Base-by-base conservation (phyloP, 2,888 invertebrate genomes). In the Cylindroiulus punctatus region DNA sequence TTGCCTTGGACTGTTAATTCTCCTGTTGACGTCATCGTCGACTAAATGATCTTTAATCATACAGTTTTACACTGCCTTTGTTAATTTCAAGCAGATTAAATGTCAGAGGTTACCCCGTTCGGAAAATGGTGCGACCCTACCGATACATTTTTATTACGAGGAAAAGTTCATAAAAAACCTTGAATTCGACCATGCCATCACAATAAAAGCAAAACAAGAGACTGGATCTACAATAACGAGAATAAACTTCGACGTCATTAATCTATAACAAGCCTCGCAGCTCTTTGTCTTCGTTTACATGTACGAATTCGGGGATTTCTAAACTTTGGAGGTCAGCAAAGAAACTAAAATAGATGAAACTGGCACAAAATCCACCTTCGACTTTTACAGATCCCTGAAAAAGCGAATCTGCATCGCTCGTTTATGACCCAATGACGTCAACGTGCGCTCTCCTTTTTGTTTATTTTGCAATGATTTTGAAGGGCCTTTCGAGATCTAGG, bases 381-480 rank as follows among this genome's bases (percentile, higher is more conserved):
- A 52, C 52, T 52, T 52, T 52, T n/a, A 19, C n/a, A 17, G 19
- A 52, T 52, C 52, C 7, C 52, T 17, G 52, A n/a, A 52, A 52
- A 52, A 19, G 52, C 52, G 52, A 52, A 52, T 52, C 52, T 52
- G 52, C 52, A 52, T 52, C n/a, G 52, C n/a, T 52, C 7, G 52
- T 52, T 52, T 19, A 52, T 52, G 52, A 52, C 52, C 52, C 52
- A 52, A 19, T 52, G 52, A 52, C 52, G 52, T 52, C 52, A 52
- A 12, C 52, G 1, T n/a, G 3, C 7, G 52, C 52, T 52, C 52
- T 52, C 52, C 1, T 52, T 52, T 52, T 52, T 52, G 52, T 52
- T 52, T 52, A 52, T 52, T 52, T 52, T 52, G 52, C n/a, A 52
- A 52, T 52, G 52, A 52, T 52, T 52, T 52, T 52, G 52, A 52